Conservation (phyloP, 2,113 vertebrate species). For the Trematomus loennbergii region DNA sequence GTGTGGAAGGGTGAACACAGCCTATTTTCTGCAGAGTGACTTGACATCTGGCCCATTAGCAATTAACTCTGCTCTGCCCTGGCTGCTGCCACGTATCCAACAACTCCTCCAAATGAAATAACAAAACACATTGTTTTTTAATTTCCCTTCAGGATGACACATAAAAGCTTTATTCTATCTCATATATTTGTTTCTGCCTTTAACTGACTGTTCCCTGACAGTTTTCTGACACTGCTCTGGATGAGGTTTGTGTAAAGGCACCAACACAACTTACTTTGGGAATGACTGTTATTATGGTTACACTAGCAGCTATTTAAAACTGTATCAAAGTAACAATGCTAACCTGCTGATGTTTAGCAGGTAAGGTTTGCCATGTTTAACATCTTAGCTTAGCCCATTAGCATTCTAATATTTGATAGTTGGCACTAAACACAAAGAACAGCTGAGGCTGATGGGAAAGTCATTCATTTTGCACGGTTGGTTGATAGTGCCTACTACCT, state of each 20-base stretch:
- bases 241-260: too few species aligned
- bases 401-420: background rate
- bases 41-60: background rate
- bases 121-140: background rate
- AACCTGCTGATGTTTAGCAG: background rate
- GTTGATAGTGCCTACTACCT: background rate
- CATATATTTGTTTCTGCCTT: too few species aligned
- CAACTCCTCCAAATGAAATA: background rate
- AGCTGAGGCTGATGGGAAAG: too few species aligned
- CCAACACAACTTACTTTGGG: too few species aligned
- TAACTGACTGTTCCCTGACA: too few species aligned
- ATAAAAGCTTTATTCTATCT: too few species aligned
- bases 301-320: background rate
- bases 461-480: too few species aligned
- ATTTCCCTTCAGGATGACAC: background rate
- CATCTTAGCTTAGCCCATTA: background rate
- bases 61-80: background rate
- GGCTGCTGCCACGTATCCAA: background rate
- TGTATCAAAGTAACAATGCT: background rate
- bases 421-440: background rate
- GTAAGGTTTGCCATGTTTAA: background rate
- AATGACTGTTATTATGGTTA: too few species aligned
- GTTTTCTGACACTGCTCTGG: too few species aligned
- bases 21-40: constrained; percentile 4
- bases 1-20: background rate